These are phyloP conservation scores for Chirona hameri DNA, from an alignment of 2,888 invertebrate genomes.

Conservation along the genomic window DNA sequence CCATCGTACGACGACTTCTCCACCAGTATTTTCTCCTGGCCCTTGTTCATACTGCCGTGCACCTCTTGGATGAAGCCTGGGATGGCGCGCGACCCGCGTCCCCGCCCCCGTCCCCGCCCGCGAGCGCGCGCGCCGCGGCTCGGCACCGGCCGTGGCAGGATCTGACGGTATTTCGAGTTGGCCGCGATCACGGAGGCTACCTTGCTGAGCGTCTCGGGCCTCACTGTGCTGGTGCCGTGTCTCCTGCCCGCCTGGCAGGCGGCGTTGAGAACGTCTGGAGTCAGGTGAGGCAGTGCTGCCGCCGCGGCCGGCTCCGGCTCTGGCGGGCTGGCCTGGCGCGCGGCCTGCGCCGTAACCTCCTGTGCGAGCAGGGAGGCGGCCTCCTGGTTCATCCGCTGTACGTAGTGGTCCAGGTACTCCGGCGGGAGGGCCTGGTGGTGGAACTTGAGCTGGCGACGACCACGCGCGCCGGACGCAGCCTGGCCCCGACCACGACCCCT, in stretches of 20 bases:
- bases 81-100: constrained; percentile 25
- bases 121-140: background rate
- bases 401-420: constrained; percentile 74
- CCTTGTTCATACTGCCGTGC: constrained; percentile 27
- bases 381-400: constrained; percentile 54
- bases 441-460: constrained; percentile 68
- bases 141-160: background rate
- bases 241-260: constrained; percentile 46
- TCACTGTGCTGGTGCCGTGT: constrained; percentile 31
- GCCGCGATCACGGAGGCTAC: constrained; percentile 3
- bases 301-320: background rate
- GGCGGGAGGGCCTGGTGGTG: constrained; percentile 75
- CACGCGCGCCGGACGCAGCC: constrained; percentile 42
- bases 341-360: constrained; percentile 10
- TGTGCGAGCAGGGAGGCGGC: constrained; percentile 32
- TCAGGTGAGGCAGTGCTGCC: constrained; percentile 28
- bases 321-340: constrained; percentile 27
- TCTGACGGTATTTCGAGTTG: constrained; percentile 2
- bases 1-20: constrained; percentile 31
- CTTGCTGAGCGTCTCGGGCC: constrained; percentile 7
- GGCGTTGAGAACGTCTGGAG: constrained; percentile 40
- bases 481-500: background rate
- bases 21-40: constrained; percentile 6
- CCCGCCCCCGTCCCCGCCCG: background rate
- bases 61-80: constrained; percentile 31